Evolutionary conservation across 2,888 invertebrate species (phyloP).

Genomic region (Synanthedon myopaeformis): DNA sequence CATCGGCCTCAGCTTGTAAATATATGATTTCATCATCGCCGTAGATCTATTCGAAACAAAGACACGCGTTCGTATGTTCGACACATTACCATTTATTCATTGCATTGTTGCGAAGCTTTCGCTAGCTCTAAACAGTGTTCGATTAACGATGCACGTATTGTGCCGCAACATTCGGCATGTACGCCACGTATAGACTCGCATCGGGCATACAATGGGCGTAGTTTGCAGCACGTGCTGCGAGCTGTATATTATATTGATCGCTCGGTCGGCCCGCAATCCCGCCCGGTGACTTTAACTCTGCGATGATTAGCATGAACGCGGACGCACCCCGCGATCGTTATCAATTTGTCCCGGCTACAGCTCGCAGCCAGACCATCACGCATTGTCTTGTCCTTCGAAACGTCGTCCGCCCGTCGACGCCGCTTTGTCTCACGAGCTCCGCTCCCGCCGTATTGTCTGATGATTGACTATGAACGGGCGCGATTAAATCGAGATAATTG

Average conservation of each 20-base stretch:
- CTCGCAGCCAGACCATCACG: slow-evolving; percentile 30
- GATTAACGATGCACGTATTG: slow-evolving; percentile 60
- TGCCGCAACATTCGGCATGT: slow-evolving; percentile 57
- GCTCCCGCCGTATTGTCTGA: slow-evolving; percentile 38
- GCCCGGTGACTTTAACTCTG: slow-evolving; percentile 47
- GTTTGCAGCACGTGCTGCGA: slow-evolving; percentile 58
- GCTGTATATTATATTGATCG: slow-evolving; percentile 21
- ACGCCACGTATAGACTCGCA: slow-evolving; percentile 47
- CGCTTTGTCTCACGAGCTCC: slow-evolving; percentile 37
- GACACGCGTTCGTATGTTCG: slow-evolving; percentile 42
- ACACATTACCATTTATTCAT: slow-evolving; percentile 43
- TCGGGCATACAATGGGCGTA: slow-evolving; percentile 58
- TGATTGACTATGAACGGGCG: slow-evolving; percentile 32
- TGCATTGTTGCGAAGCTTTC: slow-evolving; percentile 41
- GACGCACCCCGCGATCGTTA: slow-evolving; percentile 43
- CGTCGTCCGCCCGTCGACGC: slow-evolving; percentile 32
- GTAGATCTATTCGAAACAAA: slow-evolving; percentile 42
- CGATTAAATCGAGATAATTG: slow-evolving; percentile 54
- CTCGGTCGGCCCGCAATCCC: slow-evolving; percentile 41
- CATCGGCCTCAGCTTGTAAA: slow-evolving; percentile 42
- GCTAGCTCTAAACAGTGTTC: slow-evolving; percentile 41
- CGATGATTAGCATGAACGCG: slow-evolving; percentile 50
- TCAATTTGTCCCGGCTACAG: slow-evolving; percentile 47
- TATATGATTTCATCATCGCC: slow-evolving; percentile 47
- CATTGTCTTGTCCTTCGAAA: slow-evolving; percentile 54